Evolutionary conservation across 2,113 vertebrate species (phyloP), one percentile per base, ranked within the genome.

Genomic region (Ceyx melanurus): DNA sequence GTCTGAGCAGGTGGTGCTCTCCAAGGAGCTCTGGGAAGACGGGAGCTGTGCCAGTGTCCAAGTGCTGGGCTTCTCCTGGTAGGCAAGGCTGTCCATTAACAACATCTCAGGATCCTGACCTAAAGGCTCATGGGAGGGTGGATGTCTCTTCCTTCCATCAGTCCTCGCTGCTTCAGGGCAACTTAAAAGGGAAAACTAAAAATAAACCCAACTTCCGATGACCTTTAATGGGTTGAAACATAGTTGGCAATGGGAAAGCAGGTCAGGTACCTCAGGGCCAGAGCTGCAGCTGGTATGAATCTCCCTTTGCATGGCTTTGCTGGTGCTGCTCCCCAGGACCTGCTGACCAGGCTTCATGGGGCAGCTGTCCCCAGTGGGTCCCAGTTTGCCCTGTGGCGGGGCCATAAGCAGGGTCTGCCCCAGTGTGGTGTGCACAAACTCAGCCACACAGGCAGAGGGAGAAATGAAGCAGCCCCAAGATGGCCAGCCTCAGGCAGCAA

Each of bases 311-410:
- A 10, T 45, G 0, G 4, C 58, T 74, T 66, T 84, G 78, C 86
- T 82, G 76, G 58, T 46, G 51, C 66, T 42, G 56, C 68, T 75
- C 9, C 2, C 51, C 71, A 33, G 50, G 50, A 83, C 64, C 48
- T 2, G 8, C 61, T 23, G 29, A 81, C 68, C 1, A 2, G 60
- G 64, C 79, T 51, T 12, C 23, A 77, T 0, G 1, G 78, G 33
- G 58, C n/a, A 23, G 64, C 67, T 25, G 53, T 64, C 45, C 64
- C 72, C 18, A 0, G 5, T 4, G 33, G 37, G 53, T 35, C 45
- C 48, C 72, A 0, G 0, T 19, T 15, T 1, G 2, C 68, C 43
- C 62, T 11, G 23, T 28, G 2, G n/a, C 3, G 1, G 61, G 70
- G 15, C 45, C 3, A 2, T 31, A 37, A 43, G 53, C 46, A 54